Conservation (phyloP, 1,140 invertebrate genomes). For the Rhizoglyphus robini region DNA sequence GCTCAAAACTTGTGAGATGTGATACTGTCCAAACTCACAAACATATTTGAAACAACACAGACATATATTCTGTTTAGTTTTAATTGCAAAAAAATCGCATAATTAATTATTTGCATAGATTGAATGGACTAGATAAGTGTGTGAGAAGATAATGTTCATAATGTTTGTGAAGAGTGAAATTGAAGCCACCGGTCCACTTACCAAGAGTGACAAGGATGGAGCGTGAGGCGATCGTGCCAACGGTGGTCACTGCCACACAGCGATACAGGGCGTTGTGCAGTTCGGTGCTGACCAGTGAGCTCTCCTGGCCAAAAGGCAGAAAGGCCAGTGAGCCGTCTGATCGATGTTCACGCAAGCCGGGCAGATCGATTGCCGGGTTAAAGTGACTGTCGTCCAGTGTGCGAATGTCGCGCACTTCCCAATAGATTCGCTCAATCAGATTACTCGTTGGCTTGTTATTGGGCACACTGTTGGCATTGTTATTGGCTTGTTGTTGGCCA, state of each 20-base stretch:
- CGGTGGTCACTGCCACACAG: not conserved
- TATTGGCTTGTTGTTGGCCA: not conserved
- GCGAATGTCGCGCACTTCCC: conserved; percentile 3
- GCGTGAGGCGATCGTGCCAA: not conserved
- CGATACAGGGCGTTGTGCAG: conserved; percentile 8
- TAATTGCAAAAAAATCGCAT: too few relatives aligned
- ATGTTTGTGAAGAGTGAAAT: not conserved
- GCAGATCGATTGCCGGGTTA: not conserved
- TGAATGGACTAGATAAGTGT: too few relatives aligned
- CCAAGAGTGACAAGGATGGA: conserved; percentile 11
- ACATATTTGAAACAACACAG: too few relatives aligned
- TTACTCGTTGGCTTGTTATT: not conserved
- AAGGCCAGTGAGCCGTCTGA: conserved; percentile 11
- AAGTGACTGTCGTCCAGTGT: not conserved
- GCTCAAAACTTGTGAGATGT: too few relatives aligned
- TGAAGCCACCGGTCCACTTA: too few relatives aligned
- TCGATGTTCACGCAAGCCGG: not conserved
- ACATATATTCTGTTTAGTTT: too few relatives aligned
- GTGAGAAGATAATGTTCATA: not conserved
- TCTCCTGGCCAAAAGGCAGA: not conserved
- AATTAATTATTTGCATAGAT: too few relatives aligned
- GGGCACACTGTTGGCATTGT: not conserved
- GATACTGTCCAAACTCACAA: too few relatives aligned
- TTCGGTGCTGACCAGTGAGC: not conserved
- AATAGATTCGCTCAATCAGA: not conserved